These are phyloP conservation scores for Sceliomorpha sp. DNA, from an alignment of 2,888 invertebrate species.

Conservation along the genomic window DNA sequence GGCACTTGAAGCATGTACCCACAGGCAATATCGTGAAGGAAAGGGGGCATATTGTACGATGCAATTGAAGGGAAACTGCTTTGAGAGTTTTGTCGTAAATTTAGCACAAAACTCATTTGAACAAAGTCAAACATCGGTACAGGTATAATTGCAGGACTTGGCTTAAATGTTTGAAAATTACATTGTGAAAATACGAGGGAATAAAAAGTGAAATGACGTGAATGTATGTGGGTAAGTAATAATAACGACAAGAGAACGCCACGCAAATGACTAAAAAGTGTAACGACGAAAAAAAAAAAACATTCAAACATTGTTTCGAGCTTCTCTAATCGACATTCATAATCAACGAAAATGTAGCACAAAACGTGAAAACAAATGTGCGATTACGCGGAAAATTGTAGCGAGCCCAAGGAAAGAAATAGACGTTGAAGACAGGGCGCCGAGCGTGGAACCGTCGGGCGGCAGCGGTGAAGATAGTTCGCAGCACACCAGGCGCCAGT, in stretches of 20 bases:
- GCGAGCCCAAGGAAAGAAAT: conserved; percentile 36
- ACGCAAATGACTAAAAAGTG: too few species aligned
- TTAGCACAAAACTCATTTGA: conserved; percentile 26
- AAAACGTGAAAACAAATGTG: conserved; percentile 45
- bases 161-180: too few species aligned
- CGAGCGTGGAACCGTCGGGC: conserved; percentile 71
- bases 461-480: conserved; percentile 54
- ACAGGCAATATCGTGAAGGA: conserved; percentile 29
- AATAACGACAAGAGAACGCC: too few species aligned
- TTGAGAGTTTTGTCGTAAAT: conserved; percentile 23
- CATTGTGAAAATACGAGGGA: conserved; percentile 11
- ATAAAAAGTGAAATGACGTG: too few species aligned
- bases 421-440: conserved; percentile 47
- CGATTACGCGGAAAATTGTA: conserved; percentile 53
- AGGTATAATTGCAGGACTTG: too few species aligned
- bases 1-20: conserved; percentile 39
- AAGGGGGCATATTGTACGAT: conserved; percentile 52
- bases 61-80: conserved; percentile 27
- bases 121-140: conserved; percentile 25
- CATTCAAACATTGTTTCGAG: too few species aligned
- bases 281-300: too few species aligned
- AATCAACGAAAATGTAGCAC: too few species aligned
- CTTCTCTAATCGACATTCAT: too few species aligned
- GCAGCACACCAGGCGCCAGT: conserved; percentile 55
- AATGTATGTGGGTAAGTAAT: too few species aligned